Conservation (phyloP, 2,113 vertebrate species). For the Monarcha castaneiventris region DNA sequence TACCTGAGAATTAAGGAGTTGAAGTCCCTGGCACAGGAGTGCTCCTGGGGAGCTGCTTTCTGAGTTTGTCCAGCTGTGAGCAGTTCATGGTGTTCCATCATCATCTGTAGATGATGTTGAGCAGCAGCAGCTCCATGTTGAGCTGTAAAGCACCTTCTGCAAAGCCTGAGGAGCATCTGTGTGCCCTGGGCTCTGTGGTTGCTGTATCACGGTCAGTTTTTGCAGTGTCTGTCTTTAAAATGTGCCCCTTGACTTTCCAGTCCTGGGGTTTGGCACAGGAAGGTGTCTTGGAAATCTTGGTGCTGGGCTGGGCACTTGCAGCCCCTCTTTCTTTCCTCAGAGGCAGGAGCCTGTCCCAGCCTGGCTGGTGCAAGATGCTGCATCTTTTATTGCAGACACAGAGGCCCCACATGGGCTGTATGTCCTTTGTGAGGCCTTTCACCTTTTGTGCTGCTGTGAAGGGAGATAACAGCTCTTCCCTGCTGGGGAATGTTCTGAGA, state of each 20-base stretch:
- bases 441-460: not conserved
- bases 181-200: not conserved
- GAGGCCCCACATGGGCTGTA: accelerated
- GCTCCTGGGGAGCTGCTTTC: not conserved
- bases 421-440: not conserved
- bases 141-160: not conserved
- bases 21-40: not conserved
- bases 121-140: not conserved
- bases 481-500: not conserved
- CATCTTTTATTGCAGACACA: not conserved
- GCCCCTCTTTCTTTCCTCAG: not conserved
- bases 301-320: not conserved
- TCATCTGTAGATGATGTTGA: not conserved
- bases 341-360: not conserved
- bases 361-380: not conserved
- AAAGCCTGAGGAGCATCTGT: not conserved
- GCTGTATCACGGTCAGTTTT: not conserved
- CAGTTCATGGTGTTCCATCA: not conserved
- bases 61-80: not conserved
- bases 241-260: not conserved
- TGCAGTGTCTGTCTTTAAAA: not conserved
- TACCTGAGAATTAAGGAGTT: not conserved
- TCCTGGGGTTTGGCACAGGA: not conserved
- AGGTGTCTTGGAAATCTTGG: not conserved
- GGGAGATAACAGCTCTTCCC: not conserved